Evolutionary conservation across 2,888 invertebrate species (phyloP).

Genomic region (Thecocarcelia acutangulata): DNA sequence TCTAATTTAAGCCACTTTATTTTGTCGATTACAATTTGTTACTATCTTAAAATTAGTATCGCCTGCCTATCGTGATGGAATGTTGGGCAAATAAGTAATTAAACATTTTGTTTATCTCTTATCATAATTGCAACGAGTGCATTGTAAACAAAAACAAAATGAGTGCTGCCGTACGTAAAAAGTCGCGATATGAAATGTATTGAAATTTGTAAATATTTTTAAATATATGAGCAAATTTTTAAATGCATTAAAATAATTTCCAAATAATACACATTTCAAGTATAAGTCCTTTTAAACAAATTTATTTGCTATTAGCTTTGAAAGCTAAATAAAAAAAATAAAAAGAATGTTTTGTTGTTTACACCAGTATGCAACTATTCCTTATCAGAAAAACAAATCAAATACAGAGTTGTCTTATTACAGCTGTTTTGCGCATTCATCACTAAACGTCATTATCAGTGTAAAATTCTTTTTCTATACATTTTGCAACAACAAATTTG

Average conservation of each 20-base stretch:
- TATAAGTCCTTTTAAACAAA: no score
- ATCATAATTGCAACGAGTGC: slow-evolving; percentile 6
- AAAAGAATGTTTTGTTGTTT: no score
- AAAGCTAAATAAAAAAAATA: no score
- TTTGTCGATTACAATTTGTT: background rate
- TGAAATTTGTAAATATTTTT: no score
- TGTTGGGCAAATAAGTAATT: no score
- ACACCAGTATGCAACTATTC: slow-evolving; percentile 5
- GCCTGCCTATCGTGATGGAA: no score
- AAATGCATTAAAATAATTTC: no score
- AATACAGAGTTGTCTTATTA: slow-evolving; percentile 21
- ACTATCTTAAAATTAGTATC: background rate
- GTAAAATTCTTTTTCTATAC: slow-evolving; percentile 22
- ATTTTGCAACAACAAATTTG: slow-evolving; percentile 35
- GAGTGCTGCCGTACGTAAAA: background rate
- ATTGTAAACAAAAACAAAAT: background rate
- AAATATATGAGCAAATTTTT: no score
- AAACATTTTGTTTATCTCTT: background rate
- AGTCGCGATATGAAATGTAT: no score
- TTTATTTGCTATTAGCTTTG: no score
- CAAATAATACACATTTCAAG: no score
- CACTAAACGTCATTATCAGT: slow-evolving; percentile 42
- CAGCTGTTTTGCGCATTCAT: slow-evolving; percentile 59
- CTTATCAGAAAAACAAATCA: slow-evolving; percentile 3
- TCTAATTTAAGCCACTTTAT: background rate